Evolutionary conservation across 2,888 invertebrate species (phyloP), one percentile per base, ranked within the genome.

Genomic region (Caradrina clavipalpis): DNA sequence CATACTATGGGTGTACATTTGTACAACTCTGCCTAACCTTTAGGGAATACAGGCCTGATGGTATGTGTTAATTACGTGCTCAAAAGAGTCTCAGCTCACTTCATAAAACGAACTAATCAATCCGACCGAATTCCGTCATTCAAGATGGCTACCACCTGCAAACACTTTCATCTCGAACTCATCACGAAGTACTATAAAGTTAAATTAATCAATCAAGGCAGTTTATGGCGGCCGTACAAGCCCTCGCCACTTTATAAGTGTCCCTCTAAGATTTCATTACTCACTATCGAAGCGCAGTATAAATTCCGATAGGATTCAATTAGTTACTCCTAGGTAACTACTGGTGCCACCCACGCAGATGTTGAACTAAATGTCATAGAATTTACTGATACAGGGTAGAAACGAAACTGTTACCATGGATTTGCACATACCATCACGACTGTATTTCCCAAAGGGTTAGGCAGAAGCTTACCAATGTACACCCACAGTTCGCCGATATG

Each of bases 201-300:
- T 81, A 80, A 84, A 84, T 82, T 82, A 82, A 82, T 82, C 84
- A 82, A 82, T 80, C 82, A 75, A 69, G 69, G 45, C 63, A 72
- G 55, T 82, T 82, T 82, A 82, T 77, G 63, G 69, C 74, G 51
- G 53, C 56, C 56, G 66, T 69, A 76, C 68, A 74, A 68, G 66
- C 76, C 76, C 75, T 69, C 76, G 53, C 78, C 71, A 75, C 80
- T 74, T 69, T 84, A 79, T 74, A 79, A 84, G 77, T 77, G 77
- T 70, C 72, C 54, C 53, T 66, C 67, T 65, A 63, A 81, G 73
- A 84, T 82, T 82, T 82, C 74, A 83, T 82, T 83, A 63, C 82
- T 71, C 62, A 76, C 77, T 81, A 82, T 84, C 79, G 67, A 69
- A 76, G 75, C 21, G 67, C 65, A 64, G 73, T 70, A 76, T 83